Evolutionary conservation across 2,113 vertebrate genomes (phyloP).

Genomic region (Lepus timidus): DNA sequence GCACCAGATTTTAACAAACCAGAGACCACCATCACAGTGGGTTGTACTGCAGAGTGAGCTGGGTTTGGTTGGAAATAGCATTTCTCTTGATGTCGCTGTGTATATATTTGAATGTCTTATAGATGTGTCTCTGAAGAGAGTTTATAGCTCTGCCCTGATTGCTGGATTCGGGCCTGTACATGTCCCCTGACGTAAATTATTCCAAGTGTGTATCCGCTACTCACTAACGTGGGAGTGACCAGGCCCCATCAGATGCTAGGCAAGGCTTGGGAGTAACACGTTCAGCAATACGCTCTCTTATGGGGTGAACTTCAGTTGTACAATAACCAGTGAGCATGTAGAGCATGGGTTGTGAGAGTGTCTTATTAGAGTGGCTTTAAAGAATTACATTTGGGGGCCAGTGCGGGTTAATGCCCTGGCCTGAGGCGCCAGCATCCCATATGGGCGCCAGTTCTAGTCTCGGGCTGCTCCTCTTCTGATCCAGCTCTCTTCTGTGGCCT

Average conservation of each 20-base stretch:
- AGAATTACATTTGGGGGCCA: neutral
- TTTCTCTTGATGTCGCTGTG: constrained; percentile 32
- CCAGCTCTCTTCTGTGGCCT: too few species aligned
- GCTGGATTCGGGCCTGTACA: constrained; percentile 1
- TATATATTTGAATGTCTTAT: neutral
- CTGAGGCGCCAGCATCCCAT: too few species aligned
- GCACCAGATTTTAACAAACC: neutral
- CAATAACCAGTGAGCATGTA: neutral
- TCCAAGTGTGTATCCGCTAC: neutral
- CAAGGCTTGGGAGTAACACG: neutral
- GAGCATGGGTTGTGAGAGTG: neutral
- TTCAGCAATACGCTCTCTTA: neutral
- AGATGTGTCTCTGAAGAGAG: constrained; percentile 31
- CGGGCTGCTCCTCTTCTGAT: too few species aligned
- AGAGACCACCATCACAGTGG: neutral
- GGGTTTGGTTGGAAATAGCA: neutral
- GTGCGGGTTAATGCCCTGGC: too few species aligned
- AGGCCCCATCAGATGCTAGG: neutral
- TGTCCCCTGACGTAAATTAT: neutral
- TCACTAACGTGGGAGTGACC: neutral
- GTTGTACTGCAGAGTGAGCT: neutral
- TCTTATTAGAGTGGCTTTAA: neutral
- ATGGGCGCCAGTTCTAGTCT: too few species aligned
- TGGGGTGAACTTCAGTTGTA: neutral
- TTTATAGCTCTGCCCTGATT: neutral